phyloP scores from a whole-genome alignment of 1,140 invertebrate genomes.

The Neotoxoptera formosana region DNA sequence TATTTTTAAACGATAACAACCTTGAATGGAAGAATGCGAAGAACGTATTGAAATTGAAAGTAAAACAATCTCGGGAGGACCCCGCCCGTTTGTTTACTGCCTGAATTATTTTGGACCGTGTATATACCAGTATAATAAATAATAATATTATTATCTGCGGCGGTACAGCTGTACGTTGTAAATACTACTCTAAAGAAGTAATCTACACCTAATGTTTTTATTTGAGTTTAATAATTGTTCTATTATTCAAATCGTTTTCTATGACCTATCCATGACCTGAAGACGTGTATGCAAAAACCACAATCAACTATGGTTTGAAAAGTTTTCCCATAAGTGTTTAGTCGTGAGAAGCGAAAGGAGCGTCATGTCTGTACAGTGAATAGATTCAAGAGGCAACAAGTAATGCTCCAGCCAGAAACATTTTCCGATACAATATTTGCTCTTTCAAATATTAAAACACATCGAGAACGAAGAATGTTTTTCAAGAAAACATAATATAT shows the following conservation, averaged over 20 bases:
- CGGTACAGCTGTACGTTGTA: not conserved
- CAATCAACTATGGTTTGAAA: not conserved
- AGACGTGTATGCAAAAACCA: conserved; percentile 36
- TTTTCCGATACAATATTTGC: conserved; percentile 19
- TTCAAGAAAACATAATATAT: not conserved
- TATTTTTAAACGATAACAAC: conserved; percentile 48
- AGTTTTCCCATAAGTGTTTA: conserved; percentile 48
- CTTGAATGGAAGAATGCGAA: conserved; percentile 55
- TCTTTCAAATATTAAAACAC: conserved; percentile 1
- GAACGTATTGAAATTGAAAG: conserved; percentile 50
- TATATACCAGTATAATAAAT: not conserved
- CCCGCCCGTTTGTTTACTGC: not conserved
- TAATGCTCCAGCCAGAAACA: conserved; percentile 6
- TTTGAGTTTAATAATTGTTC: not conserved
- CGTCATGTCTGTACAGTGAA: not conserved
- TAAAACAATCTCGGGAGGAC: conserved; percentile 26
- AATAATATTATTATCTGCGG: not conserved
- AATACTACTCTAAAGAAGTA: not conserved
- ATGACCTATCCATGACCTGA: conserved; percentile 15
- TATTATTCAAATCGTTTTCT: conserved; percentile 39
- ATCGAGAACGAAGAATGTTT: not conserved
- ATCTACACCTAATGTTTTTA: not conserved
- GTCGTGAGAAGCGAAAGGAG: conserved; percentile 56
- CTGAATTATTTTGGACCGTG: not conserved
- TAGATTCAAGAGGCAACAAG: conserved; percentile 3